phyloP scores from a whole-genome alignment of 2,113 vertebrate genomes.

The Rutilus rutilus region DNA sequence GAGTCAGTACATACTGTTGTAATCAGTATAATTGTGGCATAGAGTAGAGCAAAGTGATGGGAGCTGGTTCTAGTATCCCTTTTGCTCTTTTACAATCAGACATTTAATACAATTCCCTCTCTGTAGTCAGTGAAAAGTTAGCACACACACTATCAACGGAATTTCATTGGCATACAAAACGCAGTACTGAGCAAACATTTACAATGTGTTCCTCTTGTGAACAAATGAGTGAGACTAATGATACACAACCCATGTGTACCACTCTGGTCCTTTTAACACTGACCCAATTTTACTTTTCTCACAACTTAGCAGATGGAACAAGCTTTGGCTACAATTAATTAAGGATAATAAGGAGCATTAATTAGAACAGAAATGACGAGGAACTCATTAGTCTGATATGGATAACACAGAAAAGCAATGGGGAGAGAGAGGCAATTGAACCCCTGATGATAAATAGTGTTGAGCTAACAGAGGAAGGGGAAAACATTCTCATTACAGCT shows the following conservation, averaged over 20 bases:
- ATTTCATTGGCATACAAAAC: constrained; percentile 62
- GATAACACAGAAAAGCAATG: constrained; percentile 68
- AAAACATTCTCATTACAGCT: constrained; percentile 61
- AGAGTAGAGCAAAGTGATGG: background rate
- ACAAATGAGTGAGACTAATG: constrained; percentile 64
- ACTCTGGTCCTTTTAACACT: constrained; percentile 63
- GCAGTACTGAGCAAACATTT: constrained; percentile 65
- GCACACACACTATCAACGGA: background rate
- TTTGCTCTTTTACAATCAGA: constrained; percentile 11
- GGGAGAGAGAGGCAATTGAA: constrained; percentile 69
- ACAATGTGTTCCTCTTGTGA: constrained; percentile 57
- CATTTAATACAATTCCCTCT: constrained; percentile 18
- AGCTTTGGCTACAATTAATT: constrained; percentile 81
- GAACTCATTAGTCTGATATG: constrained; percentile 74
- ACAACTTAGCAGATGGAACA: constrained; percentile 68
- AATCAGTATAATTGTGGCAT: constrained; percentile 27
- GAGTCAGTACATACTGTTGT: background rate
- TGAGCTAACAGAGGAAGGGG: constrained; percentile 56
- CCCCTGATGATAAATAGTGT: constrained; percentile 69
- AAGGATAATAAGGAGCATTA: constrained; percentile 76
- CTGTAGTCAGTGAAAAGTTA: constrained; percentile 7
- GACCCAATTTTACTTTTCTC: constrained; percentile 70
- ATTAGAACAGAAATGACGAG: constrained; percentile 74
- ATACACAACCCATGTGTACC: constrained; percentile 29
- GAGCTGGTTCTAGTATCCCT: background rate